A percentile compares a stretch with the other conserved stretches of the same genome.
phyloP scores from a whole-genome alignment of 1,140 invertebrate genomes.

The Lutraria rhynchaena region DNA sequence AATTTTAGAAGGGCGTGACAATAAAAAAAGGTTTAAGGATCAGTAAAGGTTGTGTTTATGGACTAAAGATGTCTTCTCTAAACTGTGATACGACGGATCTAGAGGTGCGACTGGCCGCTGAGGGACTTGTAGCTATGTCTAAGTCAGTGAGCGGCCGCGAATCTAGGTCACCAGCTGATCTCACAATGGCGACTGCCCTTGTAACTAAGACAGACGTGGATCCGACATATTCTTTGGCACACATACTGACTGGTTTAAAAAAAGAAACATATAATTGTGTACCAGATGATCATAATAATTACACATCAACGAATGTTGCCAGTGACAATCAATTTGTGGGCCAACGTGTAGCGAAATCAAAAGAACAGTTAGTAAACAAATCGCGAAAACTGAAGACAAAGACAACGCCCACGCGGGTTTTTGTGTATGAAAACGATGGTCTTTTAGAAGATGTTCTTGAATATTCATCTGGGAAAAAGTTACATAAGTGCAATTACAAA shows the following conservation, averaged over 20 bases:
- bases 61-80: conserved; percentile 63
- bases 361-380: conserved; percentile 33
- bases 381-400: conserved; percentile 62
- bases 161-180: conserved; percentile 64
- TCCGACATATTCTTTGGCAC: conserved; percentile 85
- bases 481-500: conserved; percentile 94
- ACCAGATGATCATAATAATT: conserved; percentile 69
- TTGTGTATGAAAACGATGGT: conserved; percentile 13
- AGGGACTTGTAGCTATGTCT: conserved; percentile 86
- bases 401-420: conserved; percentile 76
- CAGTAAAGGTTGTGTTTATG: neutral
- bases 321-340: conserved; percentile 53
- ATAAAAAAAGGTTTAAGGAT: neutral
- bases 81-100: conserved; percentile 72
- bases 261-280: conserved; percentile 84
- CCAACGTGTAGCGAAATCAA: neutral
- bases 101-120: conserved; percentile 85
- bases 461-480: conserved; percentile 62
- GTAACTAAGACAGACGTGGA: conserved; percentile 67
- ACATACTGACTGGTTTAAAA: conserved; percentile 85
- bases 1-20: conserved; percentile 31
- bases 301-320: conserved; percentile 46
- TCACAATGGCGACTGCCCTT: conserved; percentile 46
- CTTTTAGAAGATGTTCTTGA: conserved; percentile 61
- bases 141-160: conserved; percentile 58